Percentiles rank a stretch among this genome's conserved stretches.
phyloP scores from a whole-genome alignment of 2,113 vertebrate species.

The Bufo bufo region DNA sequence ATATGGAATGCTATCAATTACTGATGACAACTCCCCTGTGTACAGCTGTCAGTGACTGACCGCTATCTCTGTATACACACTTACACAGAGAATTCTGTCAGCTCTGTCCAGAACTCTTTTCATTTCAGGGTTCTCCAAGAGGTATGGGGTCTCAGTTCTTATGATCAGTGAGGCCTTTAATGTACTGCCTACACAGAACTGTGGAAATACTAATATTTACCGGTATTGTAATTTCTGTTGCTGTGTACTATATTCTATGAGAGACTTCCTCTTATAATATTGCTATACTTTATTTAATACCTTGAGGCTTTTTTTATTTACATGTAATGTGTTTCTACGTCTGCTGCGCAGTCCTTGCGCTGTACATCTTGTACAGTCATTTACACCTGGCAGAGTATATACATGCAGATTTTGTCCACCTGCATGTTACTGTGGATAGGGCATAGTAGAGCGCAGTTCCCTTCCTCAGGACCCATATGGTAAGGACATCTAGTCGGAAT shows the following conservation, averaged over 20 bases:
- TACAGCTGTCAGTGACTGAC: no score
- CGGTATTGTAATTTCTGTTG: not conserved
- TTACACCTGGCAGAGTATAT: slow-evolving; percentile 16
- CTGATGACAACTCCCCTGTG: no score
- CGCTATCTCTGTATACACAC: no score
- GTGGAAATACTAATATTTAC: not conserved
- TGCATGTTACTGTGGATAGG: not conserved
- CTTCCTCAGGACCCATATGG: slow-evolving; percentile 34
- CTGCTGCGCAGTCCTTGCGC: not conserved
- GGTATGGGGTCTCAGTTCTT: no score
- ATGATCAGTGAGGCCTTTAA: no score
- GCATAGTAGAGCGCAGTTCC: not conserved
- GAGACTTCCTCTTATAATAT: slow-evolving; percentile 4
- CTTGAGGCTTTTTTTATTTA: slow-evolving; percentile 7
- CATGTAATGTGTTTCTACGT: not conserved
- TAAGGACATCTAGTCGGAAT: slow-evolving; percentile 34
- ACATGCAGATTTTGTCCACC: not conserved
- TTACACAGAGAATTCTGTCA: no score
- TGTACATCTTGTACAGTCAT: slow-evolving; percentile 44
- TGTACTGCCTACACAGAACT: not conserved
- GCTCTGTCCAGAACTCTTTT: no score
- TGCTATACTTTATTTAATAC: slow-evolving; percentile 13
- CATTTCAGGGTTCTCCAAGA: no score
- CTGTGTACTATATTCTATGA: not conserved
- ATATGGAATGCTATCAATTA: no score